A percentile compares a stretch with the other conserved stretches of the same genome.
Conservation (phyloP, 1,140 invertebrate species). For the Holcopasites calliopsidis region DNA sequence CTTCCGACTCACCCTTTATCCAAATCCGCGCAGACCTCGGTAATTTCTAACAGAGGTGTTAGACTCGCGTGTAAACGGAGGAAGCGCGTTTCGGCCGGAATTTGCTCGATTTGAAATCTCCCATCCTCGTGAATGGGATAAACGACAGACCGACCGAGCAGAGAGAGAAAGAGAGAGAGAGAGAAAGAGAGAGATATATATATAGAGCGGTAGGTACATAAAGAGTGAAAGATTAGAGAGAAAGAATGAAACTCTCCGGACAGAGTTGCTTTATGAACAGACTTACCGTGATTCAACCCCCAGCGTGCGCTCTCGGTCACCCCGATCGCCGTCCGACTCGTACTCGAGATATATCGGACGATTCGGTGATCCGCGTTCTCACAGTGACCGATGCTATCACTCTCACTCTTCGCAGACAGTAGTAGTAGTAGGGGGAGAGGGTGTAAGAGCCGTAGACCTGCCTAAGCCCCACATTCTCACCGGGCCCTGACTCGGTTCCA, state of each 20-base stretch:
- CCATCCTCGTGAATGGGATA: not conserved
- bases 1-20: constrained; percentile 11
- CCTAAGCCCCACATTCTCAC: constrained; percentile 74
- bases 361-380: constrained; percentile 31
- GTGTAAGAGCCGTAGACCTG: constrained; percentile 73
- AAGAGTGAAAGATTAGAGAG: not conserved
- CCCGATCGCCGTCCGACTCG: constrained; percentile 39
- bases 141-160: not conserved
- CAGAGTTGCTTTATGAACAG: constrained; percentile 48
- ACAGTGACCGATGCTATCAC: constrained; percentile 50
- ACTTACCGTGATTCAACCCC: constrained; percentile 62
- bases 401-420: constrained; percentile 59
- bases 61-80: not conserved
- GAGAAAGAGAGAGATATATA: constrained; percentile 18
- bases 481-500: constrained; percentile 70
- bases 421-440: constrained; percentile 52
- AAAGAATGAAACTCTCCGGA: not conserved
- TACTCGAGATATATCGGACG: constrained; percentile 49
- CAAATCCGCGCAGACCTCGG: not conserved
- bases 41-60: not conserved
- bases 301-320: constrained; percentile 28
- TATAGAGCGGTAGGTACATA: not conserved
- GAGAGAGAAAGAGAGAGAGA: not conserved
- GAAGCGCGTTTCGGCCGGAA: not conserved
- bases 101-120: not conserved